A percentile compares a stretch with the other conserved stretches of the same genome.
These are phyloP conservation scores for Mus pahari DNA, from an alignment of 2,113 vertebrate genomes.

Conservation along the genomic window DNA sequence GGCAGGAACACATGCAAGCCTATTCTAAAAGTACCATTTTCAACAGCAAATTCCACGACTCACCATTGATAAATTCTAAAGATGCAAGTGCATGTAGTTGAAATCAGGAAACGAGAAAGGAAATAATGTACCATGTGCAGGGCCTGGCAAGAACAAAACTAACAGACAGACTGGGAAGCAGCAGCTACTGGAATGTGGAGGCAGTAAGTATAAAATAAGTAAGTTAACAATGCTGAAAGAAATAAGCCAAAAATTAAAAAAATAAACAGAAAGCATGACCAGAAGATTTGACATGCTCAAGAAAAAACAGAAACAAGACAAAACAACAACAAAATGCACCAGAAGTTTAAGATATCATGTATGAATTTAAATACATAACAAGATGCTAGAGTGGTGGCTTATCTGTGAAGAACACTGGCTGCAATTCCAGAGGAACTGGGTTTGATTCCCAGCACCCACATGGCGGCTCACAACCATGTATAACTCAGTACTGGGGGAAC, in stretches of 20 bases:
- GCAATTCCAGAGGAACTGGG: neutral
- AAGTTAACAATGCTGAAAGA: conserved; percentile 41
- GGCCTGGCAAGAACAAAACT: neutral
- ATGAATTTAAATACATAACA: conserved; percentile 39
- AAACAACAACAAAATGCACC: neutral
- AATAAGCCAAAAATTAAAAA: conserved; percentile 33
- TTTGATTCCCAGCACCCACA: neutral
- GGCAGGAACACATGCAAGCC: conserved; percentile 38
- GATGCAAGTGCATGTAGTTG: neutral
- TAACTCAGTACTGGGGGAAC: neutral
- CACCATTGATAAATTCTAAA: conserved; percentile 29
- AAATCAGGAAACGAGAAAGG: conserved; percentile 43
- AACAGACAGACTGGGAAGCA: neutral
- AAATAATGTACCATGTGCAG: conserved; percentile 21
- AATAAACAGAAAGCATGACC: conserved; percentile 26
- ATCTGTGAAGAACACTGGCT: neutral
- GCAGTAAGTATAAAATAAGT: conserved; percentile 19
- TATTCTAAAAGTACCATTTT: conserved; percentile 6
- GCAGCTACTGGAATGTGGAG: conserved; percentile 37
- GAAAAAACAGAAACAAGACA: neutral
- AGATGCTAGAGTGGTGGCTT: neutral
- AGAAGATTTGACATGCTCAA: conserved; percentile 50
- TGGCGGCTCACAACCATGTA: neutral
- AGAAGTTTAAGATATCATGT: conserved; percentile 16
- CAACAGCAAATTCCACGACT: conserved; percentile 11